Base-by-base conservation (phyloP, 2,888 invertebrate genomes). In the Tupiocoris notatus region DNA sequence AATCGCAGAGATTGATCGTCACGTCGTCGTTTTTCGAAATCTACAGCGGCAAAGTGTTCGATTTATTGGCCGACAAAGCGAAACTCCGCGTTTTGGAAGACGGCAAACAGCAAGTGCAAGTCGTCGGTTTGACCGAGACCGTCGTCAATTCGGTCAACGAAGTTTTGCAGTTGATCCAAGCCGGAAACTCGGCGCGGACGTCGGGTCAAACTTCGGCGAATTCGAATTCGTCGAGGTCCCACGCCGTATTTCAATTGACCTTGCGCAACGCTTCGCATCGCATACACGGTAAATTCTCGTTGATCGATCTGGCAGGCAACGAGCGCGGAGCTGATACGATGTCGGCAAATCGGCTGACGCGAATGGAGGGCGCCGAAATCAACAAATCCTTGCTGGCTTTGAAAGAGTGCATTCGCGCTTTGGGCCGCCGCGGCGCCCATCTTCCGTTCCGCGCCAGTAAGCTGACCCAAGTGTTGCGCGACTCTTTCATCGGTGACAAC, bases 21-120 rank as follows among this genome's bases (percentile, higher is more conserved):
- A 93, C 94, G 64, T 94, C 97, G 64, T 96, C 96, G 83, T 99
- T 98, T 87, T 99, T 99, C 86, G 99, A 99, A 87, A 98, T 99
- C 81, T 99, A 99, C 86, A 97, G 97, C 82, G 97, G 98, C 80
- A 98, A 98, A 89, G 90, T 94, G 77, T 94, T 94, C 83, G 95
- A 95, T 85, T 86, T 95, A 74, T 85, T 95, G 77, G 94, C 96
- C 80, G 93, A 95, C 82, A 99, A 99, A 85, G 90, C 93, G 79
- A 96, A 97, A 84, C 87, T 99, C 68, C 89, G 98, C 75, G 96
- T 99, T 73, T 84, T 99, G 77, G 99, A 99, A 86, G 98, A 99
- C 85, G 97, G 96, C 78, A 97, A 97, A 84, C 95, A 96, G 82
- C 95, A 96, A 85, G 97, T 98, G 71, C 98, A 98, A 86, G 93